phyloP scores from a whole-genome alignment of 2,113 vertebrate species.

The Rhinoptilus africanus region DNA sequence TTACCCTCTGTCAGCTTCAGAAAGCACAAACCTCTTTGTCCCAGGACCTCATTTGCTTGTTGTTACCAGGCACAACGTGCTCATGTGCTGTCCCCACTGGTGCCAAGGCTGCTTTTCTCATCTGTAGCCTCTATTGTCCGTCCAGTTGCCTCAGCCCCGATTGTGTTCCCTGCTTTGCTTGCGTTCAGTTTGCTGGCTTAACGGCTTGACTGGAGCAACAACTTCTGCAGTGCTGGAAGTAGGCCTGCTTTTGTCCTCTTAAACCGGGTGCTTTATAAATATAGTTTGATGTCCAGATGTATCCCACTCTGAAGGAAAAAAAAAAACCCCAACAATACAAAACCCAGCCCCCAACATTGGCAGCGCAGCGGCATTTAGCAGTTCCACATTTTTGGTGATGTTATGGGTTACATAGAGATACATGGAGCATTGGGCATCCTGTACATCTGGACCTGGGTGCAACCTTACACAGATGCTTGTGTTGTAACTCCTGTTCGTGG shows the following conservation, averaged over 20 bases:
- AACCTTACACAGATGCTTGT: neutral
- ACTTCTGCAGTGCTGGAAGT: neutral
- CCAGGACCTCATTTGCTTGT: slow-evolving; percentile 11
- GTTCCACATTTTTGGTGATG: rapidly evolving
- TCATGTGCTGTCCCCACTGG: slow-evolving; percentile 12
- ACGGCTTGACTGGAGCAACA: neutral
- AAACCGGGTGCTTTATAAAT: neutral
- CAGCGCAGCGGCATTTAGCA: neutral
- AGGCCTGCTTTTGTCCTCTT: neutral
- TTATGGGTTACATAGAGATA: neutral
- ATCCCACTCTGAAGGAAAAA: neutral
- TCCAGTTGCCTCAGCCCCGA: slow-evolving; percentile 22
- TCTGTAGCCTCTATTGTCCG: slow-evolving; percentile 55
- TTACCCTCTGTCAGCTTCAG: slow-evolving; percentile 8
- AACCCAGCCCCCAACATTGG: neutral
- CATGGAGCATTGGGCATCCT: neutral
- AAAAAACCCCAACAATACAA: neutral
- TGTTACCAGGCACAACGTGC: slow-evolving; percentile 48
- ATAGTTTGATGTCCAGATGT: neutral
- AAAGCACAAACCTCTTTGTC: slow-evolving; percentile 56
- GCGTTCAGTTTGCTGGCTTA: neutral
- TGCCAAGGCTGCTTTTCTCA: slow-evolving; percentile 41
- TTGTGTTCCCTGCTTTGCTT: neutral
- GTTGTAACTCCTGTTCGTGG: neutral
- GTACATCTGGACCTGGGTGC: neutral